Conservation (phyloP, 92 coral and sea anemone species). For the Metridium senile region DNA sequence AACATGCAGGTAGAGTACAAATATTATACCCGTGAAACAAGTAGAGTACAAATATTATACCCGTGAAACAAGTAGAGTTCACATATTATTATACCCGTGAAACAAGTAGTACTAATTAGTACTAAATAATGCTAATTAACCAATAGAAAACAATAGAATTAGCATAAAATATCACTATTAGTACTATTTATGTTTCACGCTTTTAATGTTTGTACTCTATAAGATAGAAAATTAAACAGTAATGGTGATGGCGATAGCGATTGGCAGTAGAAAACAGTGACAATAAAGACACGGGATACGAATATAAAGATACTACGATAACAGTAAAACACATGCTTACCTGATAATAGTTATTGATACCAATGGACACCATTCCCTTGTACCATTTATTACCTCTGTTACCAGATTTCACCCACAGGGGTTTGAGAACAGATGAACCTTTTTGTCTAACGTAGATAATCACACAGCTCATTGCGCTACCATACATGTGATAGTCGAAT, state of each 20-base stretch:
- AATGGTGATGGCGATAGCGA: too few relatives aligned
- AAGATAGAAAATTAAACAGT: too few relatives aligned
- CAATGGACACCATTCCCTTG: constrained; percentile 6
- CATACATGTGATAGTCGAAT: constrained; percentile 51
- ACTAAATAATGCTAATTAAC: too few relatives aligned
- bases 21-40: too few relatives aligned
- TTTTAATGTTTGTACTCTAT: too few relatives aligned
- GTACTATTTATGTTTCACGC: too few relatives aligned
- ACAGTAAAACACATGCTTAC: constrained; percentile 15
- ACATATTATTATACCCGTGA: too few relatives aligned
- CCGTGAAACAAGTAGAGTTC: too few relatives aligned
- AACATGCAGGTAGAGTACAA: background rate
- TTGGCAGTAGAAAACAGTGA: background rate
- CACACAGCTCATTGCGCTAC: constrained; percentile 37
- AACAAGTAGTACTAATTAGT: too few relatives aligned
- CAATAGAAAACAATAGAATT: too few relatives aligned
- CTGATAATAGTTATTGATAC: constrained; percentile 17
- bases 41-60: too few relatives aligned
- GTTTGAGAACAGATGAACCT: constrained; percentile 9
- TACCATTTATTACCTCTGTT: constrained; percentile 37
- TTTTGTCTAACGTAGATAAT: constrained; percentile 32
- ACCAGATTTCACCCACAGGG: constrained; percentile 40
- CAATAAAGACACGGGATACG: background rate
- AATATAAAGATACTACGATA: background rate
- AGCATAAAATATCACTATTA: too few relatives aligned